A percentile compares a stretch with the other conserved stretches of the same genome.
These are phyloP conservation scores for Odontesthes bonariensis DNA, from an alignment of 2,113 vertebrate species.

Conservation along the genomic window DNA sequence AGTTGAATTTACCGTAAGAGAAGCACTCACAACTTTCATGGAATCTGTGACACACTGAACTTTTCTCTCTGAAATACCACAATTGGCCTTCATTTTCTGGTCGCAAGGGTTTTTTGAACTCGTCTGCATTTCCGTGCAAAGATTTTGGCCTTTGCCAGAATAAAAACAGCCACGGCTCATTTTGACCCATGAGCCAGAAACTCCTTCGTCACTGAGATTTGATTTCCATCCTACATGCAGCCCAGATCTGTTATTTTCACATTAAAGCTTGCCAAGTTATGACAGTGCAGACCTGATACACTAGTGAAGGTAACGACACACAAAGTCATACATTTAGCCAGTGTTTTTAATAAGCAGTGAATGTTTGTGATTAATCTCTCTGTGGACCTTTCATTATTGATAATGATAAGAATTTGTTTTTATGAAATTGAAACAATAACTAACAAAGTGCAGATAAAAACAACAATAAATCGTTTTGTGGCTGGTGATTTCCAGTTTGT, in stretches of 20 bases:
- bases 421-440: too few species aligned
- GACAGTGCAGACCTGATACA: conserved; percentile 40
- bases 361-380: conserved; percentile 26
- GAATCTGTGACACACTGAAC: conserved; percentile 47
- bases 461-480: background rate
- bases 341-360: conserved; percentile 41
- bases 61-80: conserved; percentile 42
- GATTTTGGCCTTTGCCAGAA: conserved; percentile 46
- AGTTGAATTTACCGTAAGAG: background rate
- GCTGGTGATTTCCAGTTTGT: conserved; percentile 10
- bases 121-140: conserved; percentile 54
- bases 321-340: conserved; percentile 25
- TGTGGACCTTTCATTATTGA: background rate
- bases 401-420: too few species aligned
- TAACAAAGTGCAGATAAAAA: too few species aligned
- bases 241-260: conserved; percentile 54
- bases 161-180: conserved; percentile 53
- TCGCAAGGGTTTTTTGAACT: conserved; percentile 58
- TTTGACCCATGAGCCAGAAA: conserved; percentile 54
- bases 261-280: conserved; percentile 56
- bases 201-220: conserved; percentile 43
- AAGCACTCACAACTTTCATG: conserved; percentile 1
- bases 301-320: conserved; percentile 40
- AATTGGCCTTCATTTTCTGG: background rate
- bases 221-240: conserved; percentile 56